Conservation (phyloP, 2,113 vertebrate species). For the Poecile atricapillus region DNA sequence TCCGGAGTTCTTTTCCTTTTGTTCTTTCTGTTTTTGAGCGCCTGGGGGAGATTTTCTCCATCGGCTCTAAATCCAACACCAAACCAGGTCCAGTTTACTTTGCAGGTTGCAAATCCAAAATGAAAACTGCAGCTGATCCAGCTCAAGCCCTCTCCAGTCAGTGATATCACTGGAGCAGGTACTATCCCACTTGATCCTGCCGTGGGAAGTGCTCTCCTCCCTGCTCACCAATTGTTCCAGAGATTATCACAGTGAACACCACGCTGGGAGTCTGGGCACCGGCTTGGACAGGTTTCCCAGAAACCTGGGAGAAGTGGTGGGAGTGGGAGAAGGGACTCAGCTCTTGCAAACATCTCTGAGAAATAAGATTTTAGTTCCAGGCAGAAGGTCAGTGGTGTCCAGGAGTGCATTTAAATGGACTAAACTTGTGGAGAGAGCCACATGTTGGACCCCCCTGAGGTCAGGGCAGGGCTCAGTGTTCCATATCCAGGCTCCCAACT, state of each 20-base stretch:
- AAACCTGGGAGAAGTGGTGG: too few relatives aligned
- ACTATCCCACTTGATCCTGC: neutral
- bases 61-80: neutral
- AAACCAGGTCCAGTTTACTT: neutral
- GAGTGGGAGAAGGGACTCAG: neutral
- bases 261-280: neutral
- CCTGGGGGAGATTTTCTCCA: neutral
- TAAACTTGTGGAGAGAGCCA: neutral
- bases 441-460: accelerated
- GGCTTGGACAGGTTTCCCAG: neutral
- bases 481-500: neutral
- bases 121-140: neutral
- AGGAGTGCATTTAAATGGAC: neutral
- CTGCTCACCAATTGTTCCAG: neutral
- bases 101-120: neutral
- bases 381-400: neutral
- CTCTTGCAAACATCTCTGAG: neutral
- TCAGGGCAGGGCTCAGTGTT: neutral
- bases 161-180: neutral
- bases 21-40: neutral
- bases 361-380: neutral
- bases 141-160: neutral
- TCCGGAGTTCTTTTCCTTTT: neutral
- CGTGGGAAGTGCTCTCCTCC: neutral
- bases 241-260: neutral